Evolutionary conservation across 1,140 invertebrate genomes (phyloP), one percentile per base, ranked within the genome.

Genomic region (Conopomorpha cramerella): DNA sequence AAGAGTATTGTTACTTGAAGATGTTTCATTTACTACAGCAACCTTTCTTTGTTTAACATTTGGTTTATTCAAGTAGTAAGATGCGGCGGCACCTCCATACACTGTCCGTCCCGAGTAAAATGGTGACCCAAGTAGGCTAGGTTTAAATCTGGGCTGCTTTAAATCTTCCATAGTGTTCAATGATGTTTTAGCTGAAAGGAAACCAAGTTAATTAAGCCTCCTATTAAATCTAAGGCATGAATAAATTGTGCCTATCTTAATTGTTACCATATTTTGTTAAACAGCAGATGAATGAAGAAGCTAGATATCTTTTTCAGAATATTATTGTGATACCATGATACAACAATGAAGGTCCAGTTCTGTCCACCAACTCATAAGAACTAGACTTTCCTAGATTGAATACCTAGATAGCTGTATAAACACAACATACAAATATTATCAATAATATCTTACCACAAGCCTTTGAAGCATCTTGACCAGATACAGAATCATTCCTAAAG

Each of bases 51-150:
- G 45, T 26, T 50, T 55, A 33, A 79, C 64, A 39, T 76, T 51
- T 39, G 67, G 61, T 30, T 67, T 62, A 44, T 76, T 78, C 38
- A 70, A 72, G 36, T 77, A 79, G 36, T 77, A 78, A 36, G 86
- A 82, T 1, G 84, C 82, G 26, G 88, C 83, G 23, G 87, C 84
- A 29, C 91, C 91, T 16, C 92, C 91, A 70, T 88, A 94, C 28
- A 82, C 85, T 2, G 88, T 92, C 45, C 81, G 83, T n/a, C 90
- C 90, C 44, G 79, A 79, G 59, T 94, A 94, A 63, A 93, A 94
- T 18, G 91, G 86, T 8, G 91, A 86, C 12, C 51, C 51, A 16
- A 61, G 34, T 12, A 61, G 45, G 33, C 39, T 47, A 8, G 78
- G 68, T 46, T 84, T 83, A 45, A 85, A 85, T 19, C 73, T 73